These are phyloP conservation scores for Hemiprocne comata DNA, from an alignment of 2,113 vertebrate genomes.

Conservation along the genomic window DNA sequence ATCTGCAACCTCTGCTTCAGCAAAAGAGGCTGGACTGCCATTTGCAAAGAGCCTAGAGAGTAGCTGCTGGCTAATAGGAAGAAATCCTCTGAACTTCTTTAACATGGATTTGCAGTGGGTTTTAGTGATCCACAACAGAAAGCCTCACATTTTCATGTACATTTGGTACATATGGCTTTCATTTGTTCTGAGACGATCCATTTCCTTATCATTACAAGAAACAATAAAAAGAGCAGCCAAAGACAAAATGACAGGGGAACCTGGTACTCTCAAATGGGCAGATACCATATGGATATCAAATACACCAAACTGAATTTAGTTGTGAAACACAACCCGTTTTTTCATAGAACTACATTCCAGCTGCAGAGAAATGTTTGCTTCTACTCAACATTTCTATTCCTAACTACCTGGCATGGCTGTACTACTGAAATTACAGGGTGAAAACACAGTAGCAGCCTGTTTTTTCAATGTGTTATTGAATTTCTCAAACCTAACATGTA, in stretches of 20 bases:
- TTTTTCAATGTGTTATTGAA: not conserved
- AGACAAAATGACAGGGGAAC: not conserved
- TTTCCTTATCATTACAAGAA: conserved; percentile 45
- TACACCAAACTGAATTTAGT: not conserved
- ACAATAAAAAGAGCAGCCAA: conserved; percentile 35
- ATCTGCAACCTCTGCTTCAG: not conserved
- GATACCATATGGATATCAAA: not conserved
- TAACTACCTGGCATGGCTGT: not conserved
- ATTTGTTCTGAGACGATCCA: not conserved
- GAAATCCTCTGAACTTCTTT: not conserved
- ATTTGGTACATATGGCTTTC: not conserved
- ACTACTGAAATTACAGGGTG: not conserved
- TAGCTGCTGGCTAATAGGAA: not conserved
- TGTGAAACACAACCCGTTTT: not conserved
- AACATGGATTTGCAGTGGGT: not conserved
- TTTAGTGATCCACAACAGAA: not conserved
- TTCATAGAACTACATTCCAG: not conserved
- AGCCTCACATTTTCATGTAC: not conserved
- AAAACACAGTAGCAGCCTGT: not conserved
- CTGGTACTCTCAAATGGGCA: not conserved
- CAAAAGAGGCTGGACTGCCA: not conserved
- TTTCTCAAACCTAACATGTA: not conserved
- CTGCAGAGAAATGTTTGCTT: not conserved
- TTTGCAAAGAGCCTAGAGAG: not conserved
- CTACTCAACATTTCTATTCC: not conserved